phyloP scores from a whole-genome alignment of 1,140 invertebrate genomes.

The Lordiphosa clarofinis region DNA sequence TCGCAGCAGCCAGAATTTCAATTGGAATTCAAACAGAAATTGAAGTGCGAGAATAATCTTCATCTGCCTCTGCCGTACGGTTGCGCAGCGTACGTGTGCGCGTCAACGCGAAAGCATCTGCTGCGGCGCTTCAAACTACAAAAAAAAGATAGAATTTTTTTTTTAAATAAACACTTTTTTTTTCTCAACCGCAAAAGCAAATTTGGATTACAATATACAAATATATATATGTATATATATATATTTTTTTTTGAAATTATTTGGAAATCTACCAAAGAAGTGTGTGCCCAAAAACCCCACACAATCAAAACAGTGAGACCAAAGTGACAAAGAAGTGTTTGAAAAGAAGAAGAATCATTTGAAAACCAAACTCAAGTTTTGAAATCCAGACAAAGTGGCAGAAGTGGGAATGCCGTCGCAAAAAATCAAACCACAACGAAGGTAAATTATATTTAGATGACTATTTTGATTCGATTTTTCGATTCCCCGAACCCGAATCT shows the following conservation, averaged over 20 bases:
- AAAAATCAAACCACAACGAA: constrained; percentile 20
- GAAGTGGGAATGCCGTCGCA: constrained; percentile 40
- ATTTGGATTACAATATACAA: constrained; percentile 13
- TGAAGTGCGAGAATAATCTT: too few relatives aligned
- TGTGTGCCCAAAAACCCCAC: constrained; percentile 28
- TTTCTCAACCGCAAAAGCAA: constrained; percentile 14
- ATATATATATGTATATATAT: background rate
- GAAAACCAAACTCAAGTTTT: constrained; percentile 10
- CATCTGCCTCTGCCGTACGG: constrained; percentile 52
- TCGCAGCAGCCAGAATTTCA: too few relatives aligned
- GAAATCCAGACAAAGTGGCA: background rate
- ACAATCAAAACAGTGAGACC: constrained; percentile 27
- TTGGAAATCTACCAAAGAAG: constrained; percentile 30
- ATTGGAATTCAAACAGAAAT: too few relatives aligned
- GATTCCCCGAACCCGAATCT: too few relatives aligned
- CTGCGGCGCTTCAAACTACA: constrained; percentile 34
- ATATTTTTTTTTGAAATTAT: constrained; percentile 19
- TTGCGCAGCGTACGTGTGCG: constrained; percentile 71
- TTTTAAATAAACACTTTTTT: constrained; percentile 35
- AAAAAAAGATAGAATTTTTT: constrained; percentile 8
- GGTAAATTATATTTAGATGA: constrained; percentile 12
- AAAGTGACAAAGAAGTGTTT: constrained; percentile 24
- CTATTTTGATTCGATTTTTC: too few relatives aligned
- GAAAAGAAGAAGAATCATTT: constrained; percentile 1
- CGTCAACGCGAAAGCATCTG: constrained; percentile 67